These are phyloP conservation scores for Callyntrura guangdongensis DNA, from an alignment of 2,888 invertebrate genomes.

Conservation along the genomic window DNA sequence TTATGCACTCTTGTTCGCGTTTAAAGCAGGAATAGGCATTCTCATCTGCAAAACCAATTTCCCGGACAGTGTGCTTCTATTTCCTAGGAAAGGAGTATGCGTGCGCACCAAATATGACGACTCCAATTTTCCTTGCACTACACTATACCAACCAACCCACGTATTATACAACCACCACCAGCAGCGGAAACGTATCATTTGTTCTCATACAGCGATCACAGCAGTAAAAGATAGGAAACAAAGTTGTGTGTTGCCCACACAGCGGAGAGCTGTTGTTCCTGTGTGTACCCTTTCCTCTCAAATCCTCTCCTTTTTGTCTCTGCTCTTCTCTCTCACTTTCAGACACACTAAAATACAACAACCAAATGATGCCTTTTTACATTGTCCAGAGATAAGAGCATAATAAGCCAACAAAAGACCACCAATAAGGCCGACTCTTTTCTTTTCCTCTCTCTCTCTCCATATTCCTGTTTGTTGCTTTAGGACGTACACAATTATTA, in stretches of 20 bases:
- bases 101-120: constrained; percentile 16
- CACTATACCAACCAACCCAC: background rate
- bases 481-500: background rate
- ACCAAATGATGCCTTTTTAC: background rate
- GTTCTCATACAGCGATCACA: background rate
- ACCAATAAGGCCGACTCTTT: constrained; percentile 41
- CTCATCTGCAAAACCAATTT: constrained; percentile 24
- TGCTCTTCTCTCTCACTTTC: background rate
- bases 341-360: background rate
- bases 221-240: background rate
- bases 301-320: constrained; percentile 13
- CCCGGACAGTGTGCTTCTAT: constrained; percentile 17
- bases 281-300: constrained; percentile 30
- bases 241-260: background rate
- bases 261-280: background rate
- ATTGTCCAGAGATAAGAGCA: constrained; percentile 52
- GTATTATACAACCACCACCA: background rate
- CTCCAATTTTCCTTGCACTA: background rate
- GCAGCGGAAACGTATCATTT: background rate
- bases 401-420: constrained; percentile 47
- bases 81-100: constrained; percentile 59
- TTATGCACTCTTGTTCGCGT: background rate
- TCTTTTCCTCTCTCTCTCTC: too few relatives aligned
- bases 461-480: background rate
- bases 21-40: background rate